These are phyloP conservation scores for Spodoptera picta DNA, from an alignment of 2,888 invertebrate genomes.

Conservation along the genomic window DNA sequence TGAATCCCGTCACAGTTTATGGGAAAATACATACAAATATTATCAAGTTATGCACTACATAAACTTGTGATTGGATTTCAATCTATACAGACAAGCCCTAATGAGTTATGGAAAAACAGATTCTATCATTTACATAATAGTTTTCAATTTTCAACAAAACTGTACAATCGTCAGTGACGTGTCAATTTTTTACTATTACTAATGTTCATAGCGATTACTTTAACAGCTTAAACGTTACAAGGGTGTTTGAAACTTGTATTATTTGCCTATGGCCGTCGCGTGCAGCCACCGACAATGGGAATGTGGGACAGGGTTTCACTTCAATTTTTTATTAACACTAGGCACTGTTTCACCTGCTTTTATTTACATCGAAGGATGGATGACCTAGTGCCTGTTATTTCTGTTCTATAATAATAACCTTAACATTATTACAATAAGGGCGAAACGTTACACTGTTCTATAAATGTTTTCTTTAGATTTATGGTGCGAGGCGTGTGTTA, in stretches of 20 bases:
- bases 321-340: slow-evolving; percentile 35
- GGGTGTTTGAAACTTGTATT: slow-evolving; percentile 56
- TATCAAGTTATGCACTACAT: too few species aligned
- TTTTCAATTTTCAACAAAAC: too few species aligned
- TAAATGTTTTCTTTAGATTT: slow-evolving; percentile 30
- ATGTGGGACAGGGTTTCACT: slow-evolving; percentile 58
- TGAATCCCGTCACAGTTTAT: too few species aligned
- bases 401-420: slow-evolving; percentile 16
- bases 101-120: too few species aligned
- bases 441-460: slow-evolving; percentile 14
- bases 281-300: slow-evolving; percentile 43
- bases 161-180: neutral
- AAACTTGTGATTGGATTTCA: too few species aligned
- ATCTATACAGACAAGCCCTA: too few species aligned
- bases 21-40: too few species aligned
- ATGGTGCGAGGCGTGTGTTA: slow-evolving; percentile 3
- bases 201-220: slow-evolving; percentile 5
- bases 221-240: slow-evolving; percentile 11
- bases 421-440: slow-evolving; percentile 19
- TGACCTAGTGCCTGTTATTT: slow-evolving; percentile 38
- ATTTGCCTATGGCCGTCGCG: slow-evolving; percentile 56
- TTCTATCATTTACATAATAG: too few species aligned
- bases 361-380: slow-evolving; percentile 38
- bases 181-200: slow-evolving; percentile 2
- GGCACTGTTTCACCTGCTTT: slow-evolving; percentile 10